Evolutionary conservation across 1,140 invertebrate genomes (phyloP), one percentile per base, ranked within the genome.

Genomic region (Scaptomyza hsui): DNA sequence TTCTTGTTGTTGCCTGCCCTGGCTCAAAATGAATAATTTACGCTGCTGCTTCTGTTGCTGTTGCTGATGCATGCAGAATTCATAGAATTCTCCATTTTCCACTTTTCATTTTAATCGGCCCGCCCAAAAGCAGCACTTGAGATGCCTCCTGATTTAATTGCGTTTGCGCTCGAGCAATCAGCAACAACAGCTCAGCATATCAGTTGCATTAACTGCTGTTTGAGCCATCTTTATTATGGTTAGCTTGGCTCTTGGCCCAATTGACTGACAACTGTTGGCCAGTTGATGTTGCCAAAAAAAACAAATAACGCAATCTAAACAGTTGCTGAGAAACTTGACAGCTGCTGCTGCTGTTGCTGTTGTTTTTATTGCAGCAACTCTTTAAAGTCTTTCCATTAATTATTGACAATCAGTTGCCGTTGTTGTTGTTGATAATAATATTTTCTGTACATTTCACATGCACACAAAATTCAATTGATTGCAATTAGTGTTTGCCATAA

Each of bases 11-110:
- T 72, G 44, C 37, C 37, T 64, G 35, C 53, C 55, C 55, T 63
- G 61, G 78, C 75, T 75, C 67, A 85, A 83, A 83, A 85, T 85
- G 81, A 85, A 83, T 83, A 83, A 83, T 85, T 85, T 80, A 79
- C 80, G 67, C 62, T 52, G 48, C 44, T 47, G 51, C 13, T 63
- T 53, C 26, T 60, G 72, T 29, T 52, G 44, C 42, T 77, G 62
- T 48, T 82, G 79, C 79, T 83, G 80, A 83, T 82, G 65, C 80
- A 79, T 75, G 80, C 80, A 72, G 76, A 79, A 72, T 79, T 79
- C 72, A 83, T 79, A 79, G 80, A 76, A 83, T 82, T 78, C 73
- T 42, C 75, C 80, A 75, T 75, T 83, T 83, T 85, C 78, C 83
- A 85, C n/a, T 83, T 85, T 72, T 65, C 75, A 75, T 70, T 85